phyloP scores from a whole-genome alignment of 2,797 vertebrate species.

The Nannoperca australis region DNA sequence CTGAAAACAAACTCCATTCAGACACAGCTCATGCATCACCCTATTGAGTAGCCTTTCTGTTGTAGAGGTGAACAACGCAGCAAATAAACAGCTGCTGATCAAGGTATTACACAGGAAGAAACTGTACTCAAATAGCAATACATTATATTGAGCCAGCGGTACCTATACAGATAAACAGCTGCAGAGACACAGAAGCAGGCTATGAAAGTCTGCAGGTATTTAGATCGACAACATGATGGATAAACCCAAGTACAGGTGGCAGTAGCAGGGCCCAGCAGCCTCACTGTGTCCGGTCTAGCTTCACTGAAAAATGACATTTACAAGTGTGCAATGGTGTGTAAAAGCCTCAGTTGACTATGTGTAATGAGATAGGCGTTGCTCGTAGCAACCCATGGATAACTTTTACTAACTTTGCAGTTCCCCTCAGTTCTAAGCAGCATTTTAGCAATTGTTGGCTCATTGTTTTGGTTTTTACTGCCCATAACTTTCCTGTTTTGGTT shows the following conservation, averaged over 20 bases:
- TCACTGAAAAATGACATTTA: not conserved
- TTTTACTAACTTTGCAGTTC: not conserved
- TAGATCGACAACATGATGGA: constrained; percentile 23
- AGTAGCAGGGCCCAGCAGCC: not conserved
- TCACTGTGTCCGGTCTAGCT: not conserved
- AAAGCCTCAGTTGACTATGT: not conserved
- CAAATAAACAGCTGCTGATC: constrained; percentile 51
- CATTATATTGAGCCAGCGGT: constrained; percentile 14
- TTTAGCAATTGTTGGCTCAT: not conserved
- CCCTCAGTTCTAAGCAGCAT: not conserved
- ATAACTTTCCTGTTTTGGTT: not conserved
- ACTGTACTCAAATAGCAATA: constrained; percentile 2
- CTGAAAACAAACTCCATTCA: constrained; percentile 34
- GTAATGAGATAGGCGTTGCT: not conserved
- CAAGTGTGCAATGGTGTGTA: too few relatives aligned
- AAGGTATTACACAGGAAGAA: constrained; percentile 38
- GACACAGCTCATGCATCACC: constrained; percentile 11
- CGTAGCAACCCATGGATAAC: not conserved
- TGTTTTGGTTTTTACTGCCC: not conserved
- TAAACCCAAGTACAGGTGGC: not conserved
- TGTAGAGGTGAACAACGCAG: constrained; percentile 27
- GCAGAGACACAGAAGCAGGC: constrained; percentile 13
- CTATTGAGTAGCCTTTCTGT: constrained; percentile 27
- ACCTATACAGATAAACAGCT: constrained; percentile 30
- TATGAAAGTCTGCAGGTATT: constrained; percentile 23